Conservation (phyloP, 2,888 invertebrate genomes). For the Agonopterix heracliana region DNA sequence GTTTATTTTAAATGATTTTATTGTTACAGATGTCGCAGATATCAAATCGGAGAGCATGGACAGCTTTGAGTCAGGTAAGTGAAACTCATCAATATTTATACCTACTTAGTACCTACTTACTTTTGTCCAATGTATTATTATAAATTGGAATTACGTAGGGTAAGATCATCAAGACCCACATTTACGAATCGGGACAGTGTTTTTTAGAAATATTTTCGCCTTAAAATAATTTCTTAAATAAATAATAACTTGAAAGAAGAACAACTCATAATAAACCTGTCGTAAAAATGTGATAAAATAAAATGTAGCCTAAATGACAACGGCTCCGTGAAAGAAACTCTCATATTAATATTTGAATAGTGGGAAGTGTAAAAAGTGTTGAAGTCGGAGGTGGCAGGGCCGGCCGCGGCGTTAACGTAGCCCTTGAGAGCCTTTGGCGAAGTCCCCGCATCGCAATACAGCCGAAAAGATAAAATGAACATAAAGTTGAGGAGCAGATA, state of each 20-base stretch:
- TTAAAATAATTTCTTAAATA: too few species aligned
- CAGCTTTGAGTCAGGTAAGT: conserved; percentile 68
- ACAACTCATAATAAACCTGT: conserved; percentile 16
- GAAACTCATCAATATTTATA: too few species aligned
- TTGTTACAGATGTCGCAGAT: conserved; percentile 60
- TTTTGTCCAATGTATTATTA: not conserved
- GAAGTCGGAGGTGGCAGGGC: conserved; percentile 53
- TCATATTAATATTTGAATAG: conserved; percentile 68
- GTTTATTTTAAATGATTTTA: not conserved
- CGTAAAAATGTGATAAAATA: conserved; percentile 27
- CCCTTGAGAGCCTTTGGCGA: conserved; percentile 68
- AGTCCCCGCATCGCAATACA: conserved; percentile 69
- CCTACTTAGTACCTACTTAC: too few species aligned
- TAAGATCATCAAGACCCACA: too few species aligned
- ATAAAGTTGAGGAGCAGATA: conserved; percentile 73
- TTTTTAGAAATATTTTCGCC: too few species aligned
- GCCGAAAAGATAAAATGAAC: conserved; percentile 75
- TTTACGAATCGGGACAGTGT: too few species aligned
- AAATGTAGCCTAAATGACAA: conserved; percentile 37
- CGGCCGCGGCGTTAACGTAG: conserved; percentile 65
- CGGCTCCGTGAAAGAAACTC: conserved; percentile 26
- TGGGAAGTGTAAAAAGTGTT: conserved; percentile 60
- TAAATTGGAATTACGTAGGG: not conserved
- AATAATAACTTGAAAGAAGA: not conserved
- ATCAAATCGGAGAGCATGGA: conserved; percentile 70